These are phyloP conservation scores for Drosophila infuscata DNA, from an alignment of 2,888 invertebrate genomes.

Conservation along the genomic window DNA sequence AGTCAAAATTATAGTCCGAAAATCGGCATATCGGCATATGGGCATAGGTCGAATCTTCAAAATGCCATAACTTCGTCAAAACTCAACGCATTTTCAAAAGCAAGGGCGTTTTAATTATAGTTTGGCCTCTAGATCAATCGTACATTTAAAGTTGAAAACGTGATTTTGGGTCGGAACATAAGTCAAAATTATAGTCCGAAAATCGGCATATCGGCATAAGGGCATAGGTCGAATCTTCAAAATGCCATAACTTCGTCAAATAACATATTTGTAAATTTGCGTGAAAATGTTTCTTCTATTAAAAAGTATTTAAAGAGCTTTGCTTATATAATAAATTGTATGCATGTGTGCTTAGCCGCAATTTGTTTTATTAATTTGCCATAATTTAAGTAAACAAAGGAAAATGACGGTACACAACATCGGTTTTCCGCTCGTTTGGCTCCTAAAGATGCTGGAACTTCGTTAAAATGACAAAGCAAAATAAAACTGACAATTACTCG, in stretches of 20 bases:
- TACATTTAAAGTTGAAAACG: no score
- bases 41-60: no score
- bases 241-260: not conserved
- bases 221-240: no score
- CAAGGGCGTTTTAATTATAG: no score
- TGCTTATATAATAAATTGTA: slow-evolving; percentile 21
- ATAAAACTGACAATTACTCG: slow-evolving; percentile 69
- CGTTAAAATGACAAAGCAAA: slow-evolving; percentile 71
- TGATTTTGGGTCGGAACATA: no score
- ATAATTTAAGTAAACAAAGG: slow-evolving; percentile 49
- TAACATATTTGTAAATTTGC: not conserved
- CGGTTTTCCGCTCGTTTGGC: slow-evolving; percentile 60
- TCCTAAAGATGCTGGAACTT: slow-evolving; percentile 43
- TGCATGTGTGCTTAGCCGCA: slow-evolving; percentile 33
- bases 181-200: no score
- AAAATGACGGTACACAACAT: slow-evolving; percentile 35
- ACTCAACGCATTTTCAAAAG: no score
- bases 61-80: no score
- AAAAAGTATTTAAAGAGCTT: not conserved
- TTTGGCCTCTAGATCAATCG: no score
- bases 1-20: no score
- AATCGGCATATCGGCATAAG: no score
- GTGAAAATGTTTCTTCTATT: not conserved
- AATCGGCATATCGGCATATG: no score
- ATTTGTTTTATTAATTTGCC: slow-evolving; percentile 54